Evolutionary conservation across 2,797 vertebrate genomes (phyloP).

Genomic region (Gadopsis bispinosus): DNA sequence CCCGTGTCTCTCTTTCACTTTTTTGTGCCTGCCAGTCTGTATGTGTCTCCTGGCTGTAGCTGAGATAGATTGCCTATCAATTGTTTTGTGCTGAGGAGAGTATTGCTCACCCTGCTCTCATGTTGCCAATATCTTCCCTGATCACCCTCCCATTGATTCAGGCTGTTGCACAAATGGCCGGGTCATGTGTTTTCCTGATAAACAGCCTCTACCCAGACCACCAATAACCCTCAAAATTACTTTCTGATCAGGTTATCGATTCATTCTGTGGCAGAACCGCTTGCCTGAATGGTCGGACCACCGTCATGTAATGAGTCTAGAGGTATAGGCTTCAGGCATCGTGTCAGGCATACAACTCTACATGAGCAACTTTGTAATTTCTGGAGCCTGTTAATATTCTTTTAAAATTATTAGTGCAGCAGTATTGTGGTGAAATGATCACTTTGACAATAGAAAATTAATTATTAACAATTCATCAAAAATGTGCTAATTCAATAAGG

Average conservation of each 20-base stretch:
- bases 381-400: background rate
- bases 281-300: constrained; percentile 26
- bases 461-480: background rate
- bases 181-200: constrained; percentile 71
- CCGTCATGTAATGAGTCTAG: constrained; percentile 19
- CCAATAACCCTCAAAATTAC: constrained; percentile 71
- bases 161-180: constrained; percentile 54
- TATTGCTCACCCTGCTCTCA: constrained; percentile 68
- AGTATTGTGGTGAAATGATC: background rate
- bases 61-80: constrained; percentile 79
- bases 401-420: background rate
- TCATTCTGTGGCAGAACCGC: constrained; percentile 51
- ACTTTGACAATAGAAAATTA: background rate
- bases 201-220: constrained; percentile 63
- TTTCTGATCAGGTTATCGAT: constrained; percentile 78
- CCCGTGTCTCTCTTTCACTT: background rate
- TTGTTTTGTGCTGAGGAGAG: constrained; percentile 75
- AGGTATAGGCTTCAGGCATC: background rate
- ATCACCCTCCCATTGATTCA: constrained; percentile 77
- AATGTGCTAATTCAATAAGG: background rate
- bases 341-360: background rate
- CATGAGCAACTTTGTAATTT: background rate
- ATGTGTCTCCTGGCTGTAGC: constrained; percentile 41
- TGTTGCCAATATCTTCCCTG: constrained; percentile 79
- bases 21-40: constrained; percentile 12